phyloP scores from a whole-genome alignment of 2,113 vertebrate genomes.

The Seriola dumerili region DNA sequence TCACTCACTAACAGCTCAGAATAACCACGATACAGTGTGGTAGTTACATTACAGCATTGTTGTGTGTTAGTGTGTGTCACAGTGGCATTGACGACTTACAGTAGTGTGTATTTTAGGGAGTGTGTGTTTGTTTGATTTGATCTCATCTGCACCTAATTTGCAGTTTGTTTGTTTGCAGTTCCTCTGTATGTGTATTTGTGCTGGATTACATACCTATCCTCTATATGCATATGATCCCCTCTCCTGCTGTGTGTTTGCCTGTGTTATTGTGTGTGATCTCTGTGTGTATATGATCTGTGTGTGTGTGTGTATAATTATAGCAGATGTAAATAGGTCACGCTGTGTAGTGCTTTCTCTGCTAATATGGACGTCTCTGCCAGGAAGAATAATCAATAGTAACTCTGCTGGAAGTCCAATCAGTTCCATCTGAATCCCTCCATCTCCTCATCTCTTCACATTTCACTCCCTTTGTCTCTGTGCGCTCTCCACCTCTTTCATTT shows the following conservation, averaged over 20 bases:
- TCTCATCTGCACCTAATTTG: too few species aligned
- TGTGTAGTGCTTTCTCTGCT: slow-evolving; percentile 12
- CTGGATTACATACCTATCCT: neutral
- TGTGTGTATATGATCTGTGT: slow-evolving; percentile 1
- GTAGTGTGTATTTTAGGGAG: too few species aligned
- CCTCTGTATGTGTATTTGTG: neutral
- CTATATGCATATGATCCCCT: neutral
- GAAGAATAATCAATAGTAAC: slow-evolving; percentile 40
- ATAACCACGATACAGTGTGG: too few species aligned
- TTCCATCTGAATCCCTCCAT: neutral
- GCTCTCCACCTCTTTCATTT: neutral
- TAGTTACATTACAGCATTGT: too few species aligned
- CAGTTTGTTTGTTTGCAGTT: neutral
- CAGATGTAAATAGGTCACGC: slow-evolving; percentile 56
- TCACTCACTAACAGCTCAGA: too few species aligned
- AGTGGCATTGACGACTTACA: too few species aligned
- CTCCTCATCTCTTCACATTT: neutral
- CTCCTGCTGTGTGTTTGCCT: slow-evolving; percentile 22
- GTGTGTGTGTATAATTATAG: slow-evolving; percentile 37
- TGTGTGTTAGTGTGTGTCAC: too few species aligned
- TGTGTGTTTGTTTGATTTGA: too few species aligned
- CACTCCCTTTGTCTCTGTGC: neutral
- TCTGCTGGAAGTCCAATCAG: slow-evolving; percentile 30
- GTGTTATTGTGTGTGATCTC: neutral
- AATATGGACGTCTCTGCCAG: slow-evolving; percentile 27